phyloP scores from a whole-genome alignment of 2,113 vertebrate genomes.

The Chroicocephalus ridibundus region DNA sequence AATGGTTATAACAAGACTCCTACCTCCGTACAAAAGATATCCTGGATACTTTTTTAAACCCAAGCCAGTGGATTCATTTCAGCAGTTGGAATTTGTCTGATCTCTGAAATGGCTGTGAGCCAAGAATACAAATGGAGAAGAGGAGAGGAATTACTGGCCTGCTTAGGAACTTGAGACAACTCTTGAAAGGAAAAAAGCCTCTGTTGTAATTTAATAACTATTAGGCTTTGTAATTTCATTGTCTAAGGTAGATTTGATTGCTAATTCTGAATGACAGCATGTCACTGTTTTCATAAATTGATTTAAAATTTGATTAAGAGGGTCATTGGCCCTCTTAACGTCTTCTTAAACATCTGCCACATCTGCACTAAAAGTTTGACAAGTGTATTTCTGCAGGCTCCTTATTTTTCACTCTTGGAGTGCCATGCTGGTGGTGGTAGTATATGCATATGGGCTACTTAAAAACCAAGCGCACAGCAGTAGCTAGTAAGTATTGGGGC shows the following conservation, averaged over 20 bases:
- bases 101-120: neutral
- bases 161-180: neutral
- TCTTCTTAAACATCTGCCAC: neutral
- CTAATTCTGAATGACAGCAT: neutral
- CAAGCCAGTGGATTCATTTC: constrained; percentile 11
- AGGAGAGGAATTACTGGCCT: neutral
- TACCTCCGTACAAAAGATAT: neutral
- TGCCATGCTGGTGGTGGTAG: neutral
- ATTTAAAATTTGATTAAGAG: neutral
- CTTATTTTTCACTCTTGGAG: neutral
- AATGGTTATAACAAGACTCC: neutral
- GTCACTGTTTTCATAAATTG: neutral
- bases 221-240: neutral
- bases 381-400: neutral
- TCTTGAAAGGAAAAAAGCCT: neutral
- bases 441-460: neutral
- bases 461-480: neutral
- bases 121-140: neutral
- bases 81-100: constrained; percentile 27
- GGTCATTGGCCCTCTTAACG: neutral
- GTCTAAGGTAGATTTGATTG: neutral
- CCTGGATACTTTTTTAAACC: constrained; percentile 15
- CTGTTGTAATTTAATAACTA: neutral
- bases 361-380: neutral
- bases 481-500: neutral